These are phyloP conservation scores for Macrotrachela quadricornifera DNA, from an alignment of 1,140 invertebrate genomes.

Conservation along the genomic window DNA sequence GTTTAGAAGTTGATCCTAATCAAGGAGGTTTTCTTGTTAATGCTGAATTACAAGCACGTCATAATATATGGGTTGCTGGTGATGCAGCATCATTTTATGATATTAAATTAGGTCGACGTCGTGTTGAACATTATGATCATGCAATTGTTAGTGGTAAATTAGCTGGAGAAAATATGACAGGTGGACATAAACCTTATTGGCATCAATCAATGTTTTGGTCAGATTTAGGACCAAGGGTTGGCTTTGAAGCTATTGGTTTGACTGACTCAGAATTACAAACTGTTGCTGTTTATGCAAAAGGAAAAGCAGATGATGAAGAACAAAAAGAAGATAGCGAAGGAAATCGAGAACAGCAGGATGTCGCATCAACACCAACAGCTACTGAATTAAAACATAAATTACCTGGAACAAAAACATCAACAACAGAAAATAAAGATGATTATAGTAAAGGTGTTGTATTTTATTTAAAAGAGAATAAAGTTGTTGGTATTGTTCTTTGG, in stretches of 20 bases:
- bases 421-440: constrained; percentile 30
- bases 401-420: background rate
- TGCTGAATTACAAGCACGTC: constrained; percentile 64
- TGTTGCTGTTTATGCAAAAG: constrained; percentile 59
- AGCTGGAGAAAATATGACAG: constrained; percentile 88
- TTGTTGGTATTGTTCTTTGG: constrained; percentile 79
- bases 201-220: constrained; percentile 72
- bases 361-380: background rate
- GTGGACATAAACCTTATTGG: constrained; percentile 49
- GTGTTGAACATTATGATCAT: constrained; percentile 83
- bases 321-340: background rate
- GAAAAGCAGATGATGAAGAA: background rate
- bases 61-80: constrained; percentile 70
- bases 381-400: background rate
- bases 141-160: constrained; percentile 70
- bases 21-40: constrained; percentile 72
- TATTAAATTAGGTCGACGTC: constrained; percentile 45
- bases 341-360: background rate
- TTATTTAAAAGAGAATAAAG: constrained; percentile 52
- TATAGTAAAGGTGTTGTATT: constrained; percentile 69
- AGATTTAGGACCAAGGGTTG: constrained; percentile 70
- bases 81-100: constrained; percentile 83
- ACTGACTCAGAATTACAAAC: constrained; percentile 67
- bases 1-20: constrained; percentile 53
- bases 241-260: constrained; percentile 75